A percentile compares a stretch with the other conserved stretches of the same genome.
Evolutionary conservation across 1,140 invertebrate species (phyloP).

Genomic region (Trypoxylus dichotomus): DNA sequence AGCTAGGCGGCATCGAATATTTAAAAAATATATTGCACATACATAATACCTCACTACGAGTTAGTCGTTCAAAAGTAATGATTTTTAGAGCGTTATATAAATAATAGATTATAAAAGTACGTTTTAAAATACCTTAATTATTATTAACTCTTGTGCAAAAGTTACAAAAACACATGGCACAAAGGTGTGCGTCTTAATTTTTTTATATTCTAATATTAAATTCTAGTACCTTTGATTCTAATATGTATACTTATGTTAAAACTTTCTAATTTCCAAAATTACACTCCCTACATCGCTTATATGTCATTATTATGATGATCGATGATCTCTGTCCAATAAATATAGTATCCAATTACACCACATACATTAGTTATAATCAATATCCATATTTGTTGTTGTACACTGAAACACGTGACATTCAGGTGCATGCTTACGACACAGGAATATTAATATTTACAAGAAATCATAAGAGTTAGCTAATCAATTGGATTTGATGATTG

Average conservation of each 20-base stretch:
- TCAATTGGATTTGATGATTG: conserved; percentile 11
- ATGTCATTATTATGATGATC: background rate
- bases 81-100: conserved; percentile 7
- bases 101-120: conserved; percentile 18
- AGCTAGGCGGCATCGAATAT: conserved; percentile 9
- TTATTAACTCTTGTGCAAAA: conserved; percentile 13
- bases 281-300: background rate
- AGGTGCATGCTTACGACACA: background rate
- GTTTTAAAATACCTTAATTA: background rate
- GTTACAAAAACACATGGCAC: conserved; percentile 4
- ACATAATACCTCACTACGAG: conserved; percentile 6
- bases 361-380: background rate
- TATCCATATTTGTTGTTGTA: conserved; percentile 16
- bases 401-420: conserved; percentile 10
- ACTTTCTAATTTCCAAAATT: background rate
- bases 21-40: conserved; percentile 1
- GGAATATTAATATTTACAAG: conserved; percentile 6
- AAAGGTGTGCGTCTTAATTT: conserved; percentile 13
- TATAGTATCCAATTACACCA: background rate
- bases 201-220: background rate
- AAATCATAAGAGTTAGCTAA: conserved; percentile 8
- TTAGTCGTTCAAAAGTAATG: background rate
- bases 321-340: background rate
- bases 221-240: background rate
- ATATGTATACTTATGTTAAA: background rate